Conservation (phyloP, 2,888 invertebrate species). For the Mythimna albipuncta region DNA sequence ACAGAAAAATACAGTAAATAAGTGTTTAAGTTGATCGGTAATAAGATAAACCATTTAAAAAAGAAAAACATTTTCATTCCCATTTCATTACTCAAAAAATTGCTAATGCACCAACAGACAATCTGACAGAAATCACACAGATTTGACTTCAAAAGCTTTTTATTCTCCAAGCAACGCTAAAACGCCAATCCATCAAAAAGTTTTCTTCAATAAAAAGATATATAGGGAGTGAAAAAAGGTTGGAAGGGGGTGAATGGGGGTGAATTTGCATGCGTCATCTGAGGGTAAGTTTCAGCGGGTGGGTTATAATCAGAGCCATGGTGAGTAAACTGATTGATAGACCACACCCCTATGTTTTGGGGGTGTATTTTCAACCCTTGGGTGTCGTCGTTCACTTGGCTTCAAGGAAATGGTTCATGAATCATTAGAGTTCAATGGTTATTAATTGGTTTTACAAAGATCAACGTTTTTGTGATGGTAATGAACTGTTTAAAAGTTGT, state of each 20-base stretch:
- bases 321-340: conserved; percentile 66
- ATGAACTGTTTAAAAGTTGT: not conserved
- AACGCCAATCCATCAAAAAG: conserved; percentile 61
- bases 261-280: conserved; percentile 68
- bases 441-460: too few relatives aligned
- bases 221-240: conserved; percentile 38
- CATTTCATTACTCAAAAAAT: conserved; percentile 34
- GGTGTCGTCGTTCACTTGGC: conserved; percentile 53
- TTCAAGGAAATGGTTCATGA: conserved; percentile 51
- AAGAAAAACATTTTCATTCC: conserved; percentile 1
- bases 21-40: too few relatives aligned
- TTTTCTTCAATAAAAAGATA: conserved; percentile 61
- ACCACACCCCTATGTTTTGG: conserved; percentile 63
- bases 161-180: conserved; percentile 42
- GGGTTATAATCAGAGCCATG: conserved; percentile 62
- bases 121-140: conserved; percentile 46
- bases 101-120: conserved; percentile 38
- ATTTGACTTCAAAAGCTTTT: conserved; percentile 52
- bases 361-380: conserved; percentile 58
- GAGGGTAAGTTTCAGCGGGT: conserved; percentile 59
- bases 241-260: conserved; percentile 55
- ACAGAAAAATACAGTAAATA: too few relatives aligned
- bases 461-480: too few relatives aligned
- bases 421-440: conserved; percentile 46
- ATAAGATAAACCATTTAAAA: not conserved